A percentile compares a stretch with the other conserved stretches of the same genome.
Evolutionary conservation across 2,797 vertebrate species (phyloP).

Genomic region (Trematomus bernacchii): DNA sequence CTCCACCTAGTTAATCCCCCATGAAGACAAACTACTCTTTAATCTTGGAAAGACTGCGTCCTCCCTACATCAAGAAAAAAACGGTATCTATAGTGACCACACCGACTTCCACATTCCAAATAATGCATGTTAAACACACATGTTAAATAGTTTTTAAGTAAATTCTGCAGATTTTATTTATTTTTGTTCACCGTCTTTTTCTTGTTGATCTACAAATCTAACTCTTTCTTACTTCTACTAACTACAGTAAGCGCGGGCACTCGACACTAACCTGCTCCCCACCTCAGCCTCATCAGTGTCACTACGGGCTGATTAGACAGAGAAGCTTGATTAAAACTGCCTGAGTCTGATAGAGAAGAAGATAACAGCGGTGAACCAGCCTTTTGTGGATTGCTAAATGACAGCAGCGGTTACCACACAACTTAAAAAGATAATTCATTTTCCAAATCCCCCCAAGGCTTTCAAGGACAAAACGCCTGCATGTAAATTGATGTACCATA

Average conservation of each 20-base stretch:
- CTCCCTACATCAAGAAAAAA: constrained; percentile 9
- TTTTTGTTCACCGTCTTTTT: background rate
- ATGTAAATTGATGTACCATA: background rate
- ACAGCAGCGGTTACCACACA: constrained; percentile 17
- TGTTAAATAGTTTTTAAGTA: background rate
- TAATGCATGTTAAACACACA: too few species aligned
- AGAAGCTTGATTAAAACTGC: constrained; percentile 68
- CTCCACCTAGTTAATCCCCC: constrained; percentile 11
- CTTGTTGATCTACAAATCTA: too few species aligned
- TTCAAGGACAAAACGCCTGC: constrained; percentile 24
- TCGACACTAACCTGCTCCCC: constrained; percentile 45
- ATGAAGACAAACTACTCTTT: constrained; percentile 56
- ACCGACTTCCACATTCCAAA: constrained; percentile 7
- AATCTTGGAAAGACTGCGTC: constrained; percentile 28
- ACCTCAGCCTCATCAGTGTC: constrained; percentile 55
- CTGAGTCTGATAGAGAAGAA: constrained; percentile 35
- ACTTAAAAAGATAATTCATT: constrained; percentile 35
- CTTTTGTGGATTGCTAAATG: constrained; percentile 29
- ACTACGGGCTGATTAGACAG: constrained; percentile 58
- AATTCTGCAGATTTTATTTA: background rate
- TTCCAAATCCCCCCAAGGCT: constrained; percentile 13
- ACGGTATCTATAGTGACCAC: background rate
- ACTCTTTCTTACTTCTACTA: background rate
- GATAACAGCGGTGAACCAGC: constrained; percentile 37
- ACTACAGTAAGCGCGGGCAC: constrained; percentile 33